Evolutionary conservation across 2,113 vertebrate species (phyloP).

Genomic region (Etheostoma spectabile): DNA sequence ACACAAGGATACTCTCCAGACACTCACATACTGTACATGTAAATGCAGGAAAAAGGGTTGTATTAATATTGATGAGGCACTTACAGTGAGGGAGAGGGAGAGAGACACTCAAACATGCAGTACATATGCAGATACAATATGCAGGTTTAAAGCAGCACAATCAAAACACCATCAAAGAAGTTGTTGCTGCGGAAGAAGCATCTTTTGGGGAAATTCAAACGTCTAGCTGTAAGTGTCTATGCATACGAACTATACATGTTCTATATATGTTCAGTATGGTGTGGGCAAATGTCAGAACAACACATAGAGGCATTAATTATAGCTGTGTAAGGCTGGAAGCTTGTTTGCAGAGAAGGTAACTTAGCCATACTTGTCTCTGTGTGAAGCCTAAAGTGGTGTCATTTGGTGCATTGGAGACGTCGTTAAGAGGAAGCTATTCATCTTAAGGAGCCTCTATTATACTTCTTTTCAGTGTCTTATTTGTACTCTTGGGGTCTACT

Average conservation of each 20-base stretch:
- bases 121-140: neutral
- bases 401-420: constrained; percentile 15
- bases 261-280: neutral
- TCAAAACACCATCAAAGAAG: neutral
- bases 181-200: neutral
- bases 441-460: no score
- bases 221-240: neutral
- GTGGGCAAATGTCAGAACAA: constrained; percentile 21
- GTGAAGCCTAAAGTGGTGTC: constrained; percentile 54
- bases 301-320: constrained; percentile 34
- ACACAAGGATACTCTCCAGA: constrained; percentile 6
- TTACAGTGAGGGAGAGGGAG: neutral
- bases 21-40: neutral
- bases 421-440: no score
- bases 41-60: neutral
- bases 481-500: no score
- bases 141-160: neutral
- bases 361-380: constrained; percentile 30
- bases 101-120: neutral
- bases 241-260: neutral
- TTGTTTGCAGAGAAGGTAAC: constrained; percentile 41
- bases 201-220: neutral
- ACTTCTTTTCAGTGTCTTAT: no score
- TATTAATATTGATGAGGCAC: neutral
- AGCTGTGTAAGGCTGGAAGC: constrained; percentile 28